Conservation (phyloP, 2,888 invertebrate genomes). For the Myopa tessellatipennis region DNA sequence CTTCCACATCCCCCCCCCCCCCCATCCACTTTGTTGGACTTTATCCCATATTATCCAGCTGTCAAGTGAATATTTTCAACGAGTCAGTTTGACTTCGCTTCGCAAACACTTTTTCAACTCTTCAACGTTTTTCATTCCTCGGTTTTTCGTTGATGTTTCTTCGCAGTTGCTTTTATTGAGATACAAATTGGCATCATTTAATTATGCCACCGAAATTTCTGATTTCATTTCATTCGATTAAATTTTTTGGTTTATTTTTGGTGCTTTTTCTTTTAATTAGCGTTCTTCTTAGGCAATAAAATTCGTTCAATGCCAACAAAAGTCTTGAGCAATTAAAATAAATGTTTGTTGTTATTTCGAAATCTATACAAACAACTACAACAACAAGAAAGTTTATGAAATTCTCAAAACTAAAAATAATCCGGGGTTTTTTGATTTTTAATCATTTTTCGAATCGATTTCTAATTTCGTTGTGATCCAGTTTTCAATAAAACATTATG, state of each 20-base stretch:
- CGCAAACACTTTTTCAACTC: background rate
- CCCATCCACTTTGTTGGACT: background rate
- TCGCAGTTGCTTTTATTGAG: background rate
- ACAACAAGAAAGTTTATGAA: no score
- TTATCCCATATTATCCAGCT: background rate
- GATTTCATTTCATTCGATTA: background rate
- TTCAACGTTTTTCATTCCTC: background rate
- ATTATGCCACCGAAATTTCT: background rate
- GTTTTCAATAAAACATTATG: no score
- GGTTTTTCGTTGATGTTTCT: background rate
- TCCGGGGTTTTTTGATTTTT: no score
- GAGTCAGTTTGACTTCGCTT: background rate
- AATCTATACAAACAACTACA: background rate
- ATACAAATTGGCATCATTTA: background rate
- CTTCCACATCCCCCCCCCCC: no score
- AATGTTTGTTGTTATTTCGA: background rate
- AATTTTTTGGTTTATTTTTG: background rate
- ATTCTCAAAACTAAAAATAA: no score
- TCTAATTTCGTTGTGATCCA: no score
- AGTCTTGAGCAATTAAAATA: slow-evolving; percentile 16
- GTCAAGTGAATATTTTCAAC: background rate
- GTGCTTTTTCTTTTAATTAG: background rate
- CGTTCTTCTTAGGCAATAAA: slow-evolving; percentile 4
- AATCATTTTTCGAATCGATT: no score
- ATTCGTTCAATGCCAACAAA: slow-evolving; percentile 16